phyloP scores from a whole-genome alignment of 2,797 vertebrate species.

The Mormyrops attenuatus region DNA sequence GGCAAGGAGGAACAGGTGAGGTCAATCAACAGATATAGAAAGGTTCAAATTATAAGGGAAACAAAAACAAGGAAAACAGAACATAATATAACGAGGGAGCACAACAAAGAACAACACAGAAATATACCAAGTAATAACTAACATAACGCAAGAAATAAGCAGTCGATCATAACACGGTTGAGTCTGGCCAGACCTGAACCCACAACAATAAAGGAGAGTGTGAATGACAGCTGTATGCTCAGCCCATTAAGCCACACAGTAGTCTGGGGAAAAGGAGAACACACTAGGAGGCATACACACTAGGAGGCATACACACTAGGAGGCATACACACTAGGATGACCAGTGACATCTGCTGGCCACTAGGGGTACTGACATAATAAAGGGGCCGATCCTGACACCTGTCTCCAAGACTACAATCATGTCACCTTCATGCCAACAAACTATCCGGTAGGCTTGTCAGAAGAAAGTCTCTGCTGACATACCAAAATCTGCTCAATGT shows the following conservation, averaged over 20 bases:
- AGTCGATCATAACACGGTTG: not conserved
- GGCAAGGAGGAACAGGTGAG: not conserved
- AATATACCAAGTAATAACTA: not conserved
- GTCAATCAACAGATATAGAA: not conserved
- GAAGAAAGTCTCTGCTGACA: not conserved
- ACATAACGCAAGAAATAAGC: not conserved
- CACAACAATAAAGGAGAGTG: not conserved
- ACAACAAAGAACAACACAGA: not conserved
- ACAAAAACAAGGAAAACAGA: not conserved
- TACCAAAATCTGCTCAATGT: not conserved
- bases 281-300: not conserved
- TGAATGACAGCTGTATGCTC: not conserved
- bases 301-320: not conserved
- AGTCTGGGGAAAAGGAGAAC: not conserved
- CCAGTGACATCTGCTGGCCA: not conserved
- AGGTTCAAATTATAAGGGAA: not conserved
- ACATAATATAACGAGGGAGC: not conserved
- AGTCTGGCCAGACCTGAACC: not conserved
- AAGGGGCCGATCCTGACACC: not conserved
- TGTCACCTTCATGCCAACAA: not conserved
- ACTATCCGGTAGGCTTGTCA: not conserved
- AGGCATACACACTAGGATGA: not conserved
- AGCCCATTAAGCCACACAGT: not conserved
- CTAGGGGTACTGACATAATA: not conserved
- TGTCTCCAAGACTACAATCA: not conserved